Evolutionary conservation across 2,888 invertebrate genomes (phyloP).

Genomic region (Lamellibrachia columna): DNA sequence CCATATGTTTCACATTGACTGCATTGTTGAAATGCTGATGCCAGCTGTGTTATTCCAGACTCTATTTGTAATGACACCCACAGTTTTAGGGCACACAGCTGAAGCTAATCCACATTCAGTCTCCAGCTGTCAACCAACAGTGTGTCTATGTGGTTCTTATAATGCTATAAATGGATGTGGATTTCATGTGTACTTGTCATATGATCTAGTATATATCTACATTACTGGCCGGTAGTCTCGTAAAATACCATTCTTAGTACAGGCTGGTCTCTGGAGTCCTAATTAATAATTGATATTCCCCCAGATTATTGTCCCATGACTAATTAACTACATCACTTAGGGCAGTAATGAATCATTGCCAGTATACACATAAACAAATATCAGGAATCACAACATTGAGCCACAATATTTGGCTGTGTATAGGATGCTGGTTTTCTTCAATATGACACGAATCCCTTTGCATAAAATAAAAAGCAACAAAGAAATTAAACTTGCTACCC

Average conservation of each 20-base stretch:
- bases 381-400: background rate
- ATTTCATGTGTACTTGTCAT: background rate
- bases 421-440: no score
- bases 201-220: background rate
- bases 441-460: no score
- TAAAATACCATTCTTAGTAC: background rate
- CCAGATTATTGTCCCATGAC: background rate
- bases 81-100: constrained; percentile 5
- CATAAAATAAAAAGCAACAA: no score
- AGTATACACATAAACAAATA: background rate
- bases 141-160: background rate
- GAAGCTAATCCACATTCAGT: background rate
- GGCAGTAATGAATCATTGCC: background rate
- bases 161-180: background rate
- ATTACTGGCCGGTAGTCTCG: background rate
- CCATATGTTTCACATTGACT: background rate
- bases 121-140: background rate
- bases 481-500: no score
- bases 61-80: background rate
- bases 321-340: background rate
- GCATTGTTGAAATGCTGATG: background rate
- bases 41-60: background rate
- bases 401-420: background rate
- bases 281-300: background rate
- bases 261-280: background rate